Evolutionary conservation across 1,140 invertebrate genomes (phyloP), one percentile per base, ranked within the genome.

Genomic region (Hyles vespertilio): DNA sequence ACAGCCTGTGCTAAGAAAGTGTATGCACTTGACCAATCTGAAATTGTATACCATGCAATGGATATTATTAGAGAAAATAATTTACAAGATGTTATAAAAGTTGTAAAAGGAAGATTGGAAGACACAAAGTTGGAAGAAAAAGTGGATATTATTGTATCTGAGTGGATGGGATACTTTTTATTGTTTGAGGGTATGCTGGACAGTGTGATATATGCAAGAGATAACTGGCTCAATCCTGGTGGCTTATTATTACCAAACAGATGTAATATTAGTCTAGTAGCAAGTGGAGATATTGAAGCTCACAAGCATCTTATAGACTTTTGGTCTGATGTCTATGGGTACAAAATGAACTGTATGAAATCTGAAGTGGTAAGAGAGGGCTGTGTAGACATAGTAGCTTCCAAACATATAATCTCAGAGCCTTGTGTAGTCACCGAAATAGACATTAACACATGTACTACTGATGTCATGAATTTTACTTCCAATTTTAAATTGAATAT

Each of bases 131-230:
- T 98, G 56, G 90, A 92, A n/a, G 93, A 94, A 57, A 95, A 97
- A 91, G 97, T 98, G 12, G 98, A 99, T 84, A 93, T 99, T 32
- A 98, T 99, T 69, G 94, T 99, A 36, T 98, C 97, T 4, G 98
- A 99, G 89, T 99, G 98, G 98, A 99, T 99, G 98, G 98, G 98
- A 3, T 99, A 99, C 89, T 99, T 99, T 88, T 89, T 99, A 48
- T 91, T 99, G 5, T 99, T 99, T 79, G 98, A 99, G 90, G 98
- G 97, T 22, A 99, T 99, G 98, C 85, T 99, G 40, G 97, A 99
- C 79, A 96, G 95, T 82, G 93, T 98, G 22, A 92, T 99, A 40
- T 94, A 93, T 89, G 98, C 98, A 2, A 92, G 98, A 78, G 96
- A 99, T 75, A 93, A 95, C 66, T 97, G 95, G 91, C 91, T 99